A percentile compares a stretch with the other conserved stretches of the same genome.
phyloP scores from a whole-genome alignment of 2,797 vertebrate genomes.

The Naso thynnoides region DNA sequence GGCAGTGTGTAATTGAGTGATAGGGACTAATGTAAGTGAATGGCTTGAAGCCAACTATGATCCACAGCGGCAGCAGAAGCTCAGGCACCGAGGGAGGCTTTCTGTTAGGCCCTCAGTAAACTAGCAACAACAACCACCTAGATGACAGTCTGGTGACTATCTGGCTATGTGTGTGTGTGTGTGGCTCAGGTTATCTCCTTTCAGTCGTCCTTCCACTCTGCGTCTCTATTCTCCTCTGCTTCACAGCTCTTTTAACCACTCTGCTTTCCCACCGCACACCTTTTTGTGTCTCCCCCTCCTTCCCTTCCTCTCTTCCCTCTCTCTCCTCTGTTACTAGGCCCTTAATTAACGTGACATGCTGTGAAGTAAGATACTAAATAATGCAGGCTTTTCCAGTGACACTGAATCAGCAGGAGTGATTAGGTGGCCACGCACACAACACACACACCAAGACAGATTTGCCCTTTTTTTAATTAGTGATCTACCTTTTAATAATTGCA shows the following conservation, averaged over 20 bases:
- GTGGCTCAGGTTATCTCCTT: conserved; percentile 43
- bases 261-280: conserved; percentile 17
- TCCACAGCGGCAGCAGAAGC: conserved; percentile 49
- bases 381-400: conserved; percentile 80
- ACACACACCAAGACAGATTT: conserved; percentile 30
- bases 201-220: conserved; percentile 26
- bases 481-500: conserved; percentile 21
- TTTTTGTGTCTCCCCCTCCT: conserved; percentile 15
- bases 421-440: conserved; percentile 63
- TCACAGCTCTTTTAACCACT: conserved; percentile 33
- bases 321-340: conserved; percentile 67
- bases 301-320: conserved; percentile 4
- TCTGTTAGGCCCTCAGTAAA: conserved; percentile 59
- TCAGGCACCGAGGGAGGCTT: conserved; percentile 52
- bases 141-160: conserved; percentile 64
- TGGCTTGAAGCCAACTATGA: conserved; percentile 59
- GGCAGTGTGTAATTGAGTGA: conserved; percentile 74
- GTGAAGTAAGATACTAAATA: conserved; percentile 82
- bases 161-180: conserved; percentile 29
- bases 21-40: conserved; percentile 72
- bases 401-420: conserved; percentile 73
- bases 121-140: conserved; percentile 60
- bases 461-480: conserved; percentile 24
- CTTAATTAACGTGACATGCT: conserved; percentile 81
- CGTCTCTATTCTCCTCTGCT: conserved; percentile 30